A percentile compares a stretch with the other conserved stretches of the same genome.
phyloP scores from a whole-genome alignment of 2,888 invertebrate genomes.

The Hermaeophaga mercurialis region DNA sequence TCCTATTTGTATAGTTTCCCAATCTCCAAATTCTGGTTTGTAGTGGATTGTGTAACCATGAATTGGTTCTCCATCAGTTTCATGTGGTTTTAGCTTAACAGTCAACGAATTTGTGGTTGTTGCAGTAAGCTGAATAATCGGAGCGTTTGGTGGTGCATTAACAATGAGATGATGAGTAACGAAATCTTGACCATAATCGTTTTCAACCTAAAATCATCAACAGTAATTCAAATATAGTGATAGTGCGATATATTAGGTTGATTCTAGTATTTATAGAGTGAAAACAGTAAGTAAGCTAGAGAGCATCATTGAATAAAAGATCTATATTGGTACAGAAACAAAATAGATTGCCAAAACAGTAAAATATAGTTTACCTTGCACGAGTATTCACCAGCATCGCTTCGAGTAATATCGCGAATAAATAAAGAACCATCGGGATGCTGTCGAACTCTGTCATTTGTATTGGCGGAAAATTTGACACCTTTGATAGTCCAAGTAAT shows the following conservation, averaged over 20 bases:
- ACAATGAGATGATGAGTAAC: conserved; percentile 89
- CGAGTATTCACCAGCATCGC: conserved; percentile 93
- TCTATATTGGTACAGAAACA: too few species aligned
- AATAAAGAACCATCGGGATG: conserved; percentile 90
- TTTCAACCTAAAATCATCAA: conserved; percentile 70
- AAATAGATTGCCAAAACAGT: neutral
- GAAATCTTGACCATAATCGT: conserved; percentile 89
- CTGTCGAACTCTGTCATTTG: conserved; percentile 81
- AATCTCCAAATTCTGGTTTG: conserved; percentile 93
- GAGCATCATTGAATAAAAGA: too few species aligned
- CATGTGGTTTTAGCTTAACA: conserved; percentile 73
- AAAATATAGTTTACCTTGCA: conserved; percentile 61
- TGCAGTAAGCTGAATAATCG: conserved; percentile 65
- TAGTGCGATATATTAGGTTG: too few species aligned
- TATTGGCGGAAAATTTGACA: conserved; percentile 74
- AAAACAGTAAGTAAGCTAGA: too few species aligned
- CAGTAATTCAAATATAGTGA: too few species aligned
- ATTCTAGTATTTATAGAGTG: too few species aligned
- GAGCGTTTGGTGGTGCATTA: conserved; percentile 77
- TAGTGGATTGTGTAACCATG: conserved; percentile 91
- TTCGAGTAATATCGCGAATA: conserved; percentile 85
- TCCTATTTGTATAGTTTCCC: conserved; percentile 81
- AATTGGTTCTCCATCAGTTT: conserved; percentile 83
- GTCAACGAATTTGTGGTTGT: conserved; percentile 77
- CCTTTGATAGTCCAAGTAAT: conserved; percentile 90